A percentile compares a stretch with the other conserved stretches of the same genome.
Conservation (phyloP, 2,113 vertebrate genomes). For the Gnathonemus echidnorhynchus region DNA sequence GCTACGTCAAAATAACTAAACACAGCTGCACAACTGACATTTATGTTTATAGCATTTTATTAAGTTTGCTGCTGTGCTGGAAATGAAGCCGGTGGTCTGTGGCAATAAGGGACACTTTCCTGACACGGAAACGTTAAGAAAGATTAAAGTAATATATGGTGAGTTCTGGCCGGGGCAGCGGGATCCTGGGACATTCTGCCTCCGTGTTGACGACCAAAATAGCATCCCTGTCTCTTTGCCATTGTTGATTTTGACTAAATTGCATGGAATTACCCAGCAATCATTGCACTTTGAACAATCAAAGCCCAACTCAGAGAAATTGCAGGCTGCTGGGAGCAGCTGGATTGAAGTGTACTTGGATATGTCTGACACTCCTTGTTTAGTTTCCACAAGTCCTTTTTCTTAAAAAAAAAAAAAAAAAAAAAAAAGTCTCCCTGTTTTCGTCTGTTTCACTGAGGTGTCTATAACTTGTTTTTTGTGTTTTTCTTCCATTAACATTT, state of each 20-base stretch:
- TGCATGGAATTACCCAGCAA: constrained; percentile 27
- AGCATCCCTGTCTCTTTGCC: constrained; percentile 11
- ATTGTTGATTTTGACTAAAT: constrained; percentile 26
- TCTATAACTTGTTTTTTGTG: not conserved
- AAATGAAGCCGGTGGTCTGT: not conserved
- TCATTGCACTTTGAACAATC: constrained; percentile 25
- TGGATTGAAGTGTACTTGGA: constrained; percentile 17
- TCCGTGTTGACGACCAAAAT: constrained; percentile 10
- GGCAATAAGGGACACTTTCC: not conserved
- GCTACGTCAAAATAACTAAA: not conserved
- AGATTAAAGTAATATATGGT: not conserved
- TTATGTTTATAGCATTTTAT: constrained; percentile 1
- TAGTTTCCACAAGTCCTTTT: not conserved
- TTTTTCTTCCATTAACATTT: not conserved
- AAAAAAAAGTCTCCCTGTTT: not conserved
- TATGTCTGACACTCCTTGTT: not conserved
- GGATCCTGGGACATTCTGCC: not conserved
- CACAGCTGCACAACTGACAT: not conserved
- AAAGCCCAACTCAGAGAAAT: constrained; percentile 19
- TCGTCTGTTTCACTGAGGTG: not conserved
- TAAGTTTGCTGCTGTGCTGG: not conserved
- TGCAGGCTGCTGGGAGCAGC: constrained; percentile 11
- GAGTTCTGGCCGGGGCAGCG: not conserved
- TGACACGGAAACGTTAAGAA: constrained; percentile 1
- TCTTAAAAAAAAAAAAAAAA: not conserved